Percentiles rank a stretch among this genome's conserved stretches.
These are phyloP conservation scores for Blera fallax DNA, from an alignment of 2,888 invertebrate genomes.

Conservation along the genomic window DNA sequence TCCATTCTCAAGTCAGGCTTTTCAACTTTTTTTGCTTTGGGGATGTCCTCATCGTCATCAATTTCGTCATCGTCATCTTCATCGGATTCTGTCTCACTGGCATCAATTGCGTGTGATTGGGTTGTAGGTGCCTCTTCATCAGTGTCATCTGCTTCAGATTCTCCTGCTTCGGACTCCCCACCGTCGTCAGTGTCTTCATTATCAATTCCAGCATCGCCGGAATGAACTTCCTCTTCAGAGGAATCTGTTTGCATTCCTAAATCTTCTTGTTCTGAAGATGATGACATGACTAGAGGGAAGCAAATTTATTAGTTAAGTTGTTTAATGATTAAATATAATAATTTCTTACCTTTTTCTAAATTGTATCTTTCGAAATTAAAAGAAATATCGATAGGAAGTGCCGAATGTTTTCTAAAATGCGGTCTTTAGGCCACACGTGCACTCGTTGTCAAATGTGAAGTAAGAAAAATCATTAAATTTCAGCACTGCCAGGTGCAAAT, in stretches of 20 bases:
- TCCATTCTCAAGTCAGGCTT: background rate
- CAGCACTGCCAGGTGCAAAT: background rate
- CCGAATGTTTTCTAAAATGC: background rate
- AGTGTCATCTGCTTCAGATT: slow-evolving; percentile 2
- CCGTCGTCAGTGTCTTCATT: background rate
- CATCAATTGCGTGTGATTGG: slow-evolving; percentile 52
- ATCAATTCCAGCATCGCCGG: background rate
- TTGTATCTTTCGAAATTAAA: background rate
- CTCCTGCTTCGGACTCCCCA: slow-evolving; percentile 8
- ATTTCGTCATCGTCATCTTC: slow-evolving; percentile 64
- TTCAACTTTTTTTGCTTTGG: background rate
- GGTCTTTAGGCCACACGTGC: slow-evolving; percentile 22
- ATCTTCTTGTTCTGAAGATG: slow-evolving; percentile 38
- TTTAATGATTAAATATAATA: background rate
- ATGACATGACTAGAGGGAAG: slow-evolving; percentile 28
- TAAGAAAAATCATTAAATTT: background rate
- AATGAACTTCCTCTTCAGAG: slow-evolving; percentile 3
- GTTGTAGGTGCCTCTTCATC: background rate
- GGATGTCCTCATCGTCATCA: slow-evolving; percentile 10
- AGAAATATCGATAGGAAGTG: background rate
- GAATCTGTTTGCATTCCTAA: background rate
- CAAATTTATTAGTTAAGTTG: background rate
- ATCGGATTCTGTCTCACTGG: slow-evolving; percentile 77
- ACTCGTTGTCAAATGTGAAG: background rate
- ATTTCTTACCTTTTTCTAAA: background rate